phyloP scores from a whole-genome alignment of 2,113 vertebrate genomes.

The Pseudorectes ferrugineus region DNA sequence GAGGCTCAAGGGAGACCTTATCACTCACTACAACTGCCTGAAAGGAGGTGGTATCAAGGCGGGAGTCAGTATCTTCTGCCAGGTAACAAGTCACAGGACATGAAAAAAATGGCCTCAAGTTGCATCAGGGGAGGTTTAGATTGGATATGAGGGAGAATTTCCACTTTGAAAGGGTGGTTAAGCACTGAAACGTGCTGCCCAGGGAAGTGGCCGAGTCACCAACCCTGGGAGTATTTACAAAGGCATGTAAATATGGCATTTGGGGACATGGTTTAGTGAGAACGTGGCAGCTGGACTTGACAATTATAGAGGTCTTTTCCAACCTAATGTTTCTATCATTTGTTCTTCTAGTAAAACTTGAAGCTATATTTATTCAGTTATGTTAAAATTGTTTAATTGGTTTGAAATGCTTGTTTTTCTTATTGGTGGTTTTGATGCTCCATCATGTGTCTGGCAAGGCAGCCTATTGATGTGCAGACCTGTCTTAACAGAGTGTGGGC shows the following conservation, averaged over 20 bases:
- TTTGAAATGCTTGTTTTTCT: neutral
- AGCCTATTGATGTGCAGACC: neutral
- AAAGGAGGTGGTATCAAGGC: neutral
- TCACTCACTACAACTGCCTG: neutral
- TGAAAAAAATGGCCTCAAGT: neutral
- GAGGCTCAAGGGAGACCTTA: neutral
- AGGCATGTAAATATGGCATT: neutral
- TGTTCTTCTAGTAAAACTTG: neutral
- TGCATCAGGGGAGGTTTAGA: neutral
- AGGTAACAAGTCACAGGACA: neutral
- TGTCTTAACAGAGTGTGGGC: neutral
- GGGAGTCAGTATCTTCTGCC: neutral
- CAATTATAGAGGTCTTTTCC: neutral
- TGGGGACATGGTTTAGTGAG: neutral
- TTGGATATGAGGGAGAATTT: neutral
- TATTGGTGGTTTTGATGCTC: neutral
- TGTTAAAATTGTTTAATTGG: neutral
- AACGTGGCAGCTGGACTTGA: neutral
- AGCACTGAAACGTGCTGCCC: neutral
- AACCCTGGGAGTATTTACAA: neutral
- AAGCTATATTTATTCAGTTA: neutral
- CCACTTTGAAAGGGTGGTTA: neutral
- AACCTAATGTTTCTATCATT: neutral
- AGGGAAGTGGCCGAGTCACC: neutral
- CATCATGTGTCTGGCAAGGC: neutral